Percentiles rank a stretch among this genome's conserved stretches.
Evolutionary conservation across 1,140 invertebrate genomes (phyloP).

Genomic region (Drosophila miranda): DNA sequence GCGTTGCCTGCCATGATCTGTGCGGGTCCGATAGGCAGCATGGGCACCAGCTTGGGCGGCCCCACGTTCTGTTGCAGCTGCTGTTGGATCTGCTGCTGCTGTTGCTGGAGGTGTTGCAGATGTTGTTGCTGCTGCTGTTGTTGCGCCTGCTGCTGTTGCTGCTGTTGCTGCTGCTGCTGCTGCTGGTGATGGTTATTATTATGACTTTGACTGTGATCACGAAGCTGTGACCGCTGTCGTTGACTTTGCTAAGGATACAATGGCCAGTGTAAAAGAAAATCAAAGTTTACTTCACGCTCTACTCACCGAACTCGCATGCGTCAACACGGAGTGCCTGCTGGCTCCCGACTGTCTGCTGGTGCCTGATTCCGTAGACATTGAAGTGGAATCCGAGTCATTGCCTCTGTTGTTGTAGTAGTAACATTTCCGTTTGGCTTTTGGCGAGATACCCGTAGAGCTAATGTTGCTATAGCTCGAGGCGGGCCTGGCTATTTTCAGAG

Average conservation of each 20-base stretch:
- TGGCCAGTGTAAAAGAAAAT: neutral
- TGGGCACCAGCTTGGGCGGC: conserved; percentile 57
- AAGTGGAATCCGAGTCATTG: conserved; percentile 85
- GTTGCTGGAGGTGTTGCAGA: conserved; percentile 35
- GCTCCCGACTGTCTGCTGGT: conserved; percentile 84
- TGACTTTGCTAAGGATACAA: conserved; percentile 52
- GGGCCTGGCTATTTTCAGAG: conserved; percentile 73
- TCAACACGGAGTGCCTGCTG: conserved; percentile 84
- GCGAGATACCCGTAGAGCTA: conserved; percentile 74
- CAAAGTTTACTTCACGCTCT: neutral
- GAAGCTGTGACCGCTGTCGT: conserved; percentile 56
- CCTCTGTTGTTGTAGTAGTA: conserved; percentile 64
- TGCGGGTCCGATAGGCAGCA: conserved; percentile 56
- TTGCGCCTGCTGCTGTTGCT: conserved; percentile 43
- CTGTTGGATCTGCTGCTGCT: conserved; percentile 46
- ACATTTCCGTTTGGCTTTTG: conserved; percentile 73
- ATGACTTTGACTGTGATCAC: conserved; percentile 39
- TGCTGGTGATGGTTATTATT: conserved; percentile 40
- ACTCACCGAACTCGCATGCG: conserved; percentile 83
- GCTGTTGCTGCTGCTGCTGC: conserved; percentile 50
- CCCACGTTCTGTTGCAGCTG: conserved; percentile 43
- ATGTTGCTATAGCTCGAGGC: conserved; percentile 82
- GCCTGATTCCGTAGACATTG: conserved; percentile 87
- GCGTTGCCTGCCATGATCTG: conserved; percentile 56
- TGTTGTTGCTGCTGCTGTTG: conserved; percentile 50